Conservation (phyloP, 1,140 invertebrate species). For the Drosophila albomicans region DNA sequence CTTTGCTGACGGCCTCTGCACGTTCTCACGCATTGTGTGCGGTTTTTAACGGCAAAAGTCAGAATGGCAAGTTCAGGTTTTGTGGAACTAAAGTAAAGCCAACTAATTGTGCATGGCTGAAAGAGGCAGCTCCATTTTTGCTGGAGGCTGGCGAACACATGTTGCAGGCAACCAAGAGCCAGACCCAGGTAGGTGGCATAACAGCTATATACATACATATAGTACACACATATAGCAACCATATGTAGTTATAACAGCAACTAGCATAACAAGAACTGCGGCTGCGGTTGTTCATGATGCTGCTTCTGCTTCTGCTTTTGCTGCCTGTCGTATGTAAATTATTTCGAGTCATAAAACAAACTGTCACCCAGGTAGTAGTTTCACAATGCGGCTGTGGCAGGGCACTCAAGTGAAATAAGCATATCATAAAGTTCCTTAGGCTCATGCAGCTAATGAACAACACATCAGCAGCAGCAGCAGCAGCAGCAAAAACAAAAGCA, state of each 20-base stretch:
- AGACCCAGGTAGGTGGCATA: neutral
- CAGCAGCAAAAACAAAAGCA: neutral
- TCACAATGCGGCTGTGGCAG: constrained; percentile 45
- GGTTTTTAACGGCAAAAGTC: constrained; percentile 23
- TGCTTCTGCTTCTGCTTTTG: neutral
- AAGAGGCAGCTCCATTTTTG: neutral
- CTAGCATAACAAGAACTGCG: constrained; percentile 13
- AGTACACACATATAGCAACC: neutral
- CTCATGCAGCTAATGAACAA: constrained; percentile 54
- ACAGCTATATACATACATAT: neutral
- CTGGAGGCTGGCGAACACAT: constrained; percentile 3
- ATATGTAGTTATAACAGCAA: constrained; percentile 2
- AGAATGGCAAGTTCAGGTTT: constrained; percentile 35
- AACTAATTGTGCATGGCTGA: constrained; percentile 30
- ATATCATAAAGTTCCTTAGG: constrained; percentile 60
- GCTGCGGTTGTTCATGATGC: constrained; percentile 4
- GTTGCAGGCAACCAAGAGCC: neutral
- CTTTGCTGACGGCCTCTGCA: neutral
- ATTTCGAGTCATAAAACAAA: constrained; percentile 66
- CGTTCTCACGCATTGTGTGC: constrained; percentile 14
- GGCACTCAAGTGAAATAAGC: constrained; percentile 55
- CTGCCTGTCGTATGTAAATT: constrained; percentile 46
- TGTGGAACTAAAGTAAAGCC: constrained; percentile 30
- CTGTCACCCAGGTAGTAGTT: constrained; percentile 52
- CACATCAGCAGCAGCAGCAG: constrained; percentile 18